These are phyloP conservation scores for Avahi laniger DNA, from an alignment of 2,797 vertebrate genomes.

Conservation along the genomic window DNA sequence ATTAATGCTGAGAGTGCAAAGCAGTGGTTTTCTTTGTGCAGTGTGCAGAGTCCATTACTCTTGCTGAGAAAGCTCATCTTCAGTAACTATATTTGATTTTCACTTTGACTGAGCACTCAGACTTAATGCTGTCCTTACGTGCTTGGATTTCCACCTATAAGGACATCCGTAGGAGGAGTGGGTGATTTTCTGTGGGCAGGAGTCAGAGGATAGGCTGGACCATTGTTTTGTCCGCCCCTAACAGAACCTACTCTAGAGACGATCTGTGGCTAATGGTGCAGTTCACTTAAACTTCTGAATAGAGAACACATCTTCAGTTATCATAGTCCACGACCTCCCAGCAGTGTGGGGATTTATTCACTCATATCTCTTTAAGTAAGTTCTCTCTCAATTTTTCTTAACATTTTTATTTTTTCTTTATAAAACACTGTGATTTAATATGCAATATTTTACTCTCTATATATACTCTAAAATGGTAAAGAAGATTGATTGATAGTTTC, in stretches of 20 bases:
- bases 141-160: conserved; percentile 14
- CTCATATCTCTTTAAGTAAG: conserved; percentile 56
- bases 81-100: conserved; percentile 45
- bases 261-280: background rate
- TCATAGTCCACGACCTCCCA: background rate
- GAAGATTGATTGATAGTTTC: background rate
- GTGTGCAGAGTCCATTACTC: background rate
- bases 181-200: conserved; percentile 43
- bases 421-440: background rate
- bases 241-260: background rate
- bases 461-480: conserved; percentile 20
- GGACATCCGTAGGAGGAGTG: background rate
- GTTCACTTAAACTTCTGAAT: background rate
- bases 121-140: background rate
- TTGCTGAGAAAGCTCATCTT: conserved; percentile 2
- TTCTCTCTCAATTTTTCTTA: conserved; percentile 18
- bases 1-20: background rate
- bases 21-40: background rate
- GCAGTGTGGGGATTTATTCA: conserved; percentile 49
- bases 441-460: background rate
- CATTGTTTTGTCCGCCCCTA: background rate
- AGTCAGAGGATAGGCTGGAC: conserved; percentile 3
- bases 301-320: background rate
- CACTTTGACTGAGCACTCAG: conserved; percentile 31
- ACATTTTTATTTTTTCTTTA: background rate